Base-by-base conservation (phyloP, 2,888 invertebrate species). In the Melitaea athalia region DNA sequence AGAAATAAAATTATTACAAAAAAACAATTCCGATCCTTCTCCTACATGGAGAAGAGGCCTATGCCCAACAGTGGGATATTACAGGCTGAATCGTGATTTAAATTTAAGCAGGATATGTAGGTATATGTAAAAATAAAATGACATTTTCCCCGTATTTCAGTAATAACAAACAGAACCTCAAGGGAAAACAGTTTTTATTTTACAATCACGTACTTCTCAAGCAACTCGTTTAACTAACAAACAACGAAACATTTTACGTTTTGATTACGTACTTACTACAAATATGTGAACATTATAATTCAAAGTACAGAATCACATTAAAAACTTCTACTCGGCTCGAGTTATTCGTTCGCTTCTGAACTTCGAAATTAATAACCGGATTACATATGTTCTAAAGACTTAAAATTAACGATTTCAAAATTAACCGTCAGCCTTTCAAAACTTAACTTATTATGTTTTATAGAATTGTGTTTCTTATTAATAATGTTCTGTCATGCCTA, bases 321-420 rank as follows among this genome's bases (percentile, higher is more conserved):
- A 57, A 42, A 64, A 68, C 12, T 49, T 68, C 33, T 47, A 42
- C 53, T 64, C 53, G 50, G 63, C 59, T 63, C 50, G 49, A 68
- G 53, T 64, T 64, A 55, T 43, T 60, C 53, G 38, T 64, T 60
- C 63, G n/a, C 63, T 24, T 68, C 31, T 63, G 60, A 66, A 66
- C 71, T 60, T 68, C 60, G 49, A 59, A 71, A 68, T 55, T 71
- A 59, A 55, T 71, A 62, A 63, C 38, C n/a, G 33, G 53, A 47
- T 65, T 63, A 70, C 53, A 24, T 59, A 43, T 63, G 42, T 68
- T 38, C 42, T 38, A 15, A 15, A 10, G 11, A 45, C 47, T 59
- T 53, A 24, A 24, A 65, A 60, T 65, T 64, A 57, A 64, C 38
- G 52, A 60, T 61, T 60, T 31, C 45, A 15, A 14, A 68, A 70